Evolutionary conservation across 2,888 invertebrate genomes (phyloP).

Genomic region (Hymenopus coronatus): DNA sequence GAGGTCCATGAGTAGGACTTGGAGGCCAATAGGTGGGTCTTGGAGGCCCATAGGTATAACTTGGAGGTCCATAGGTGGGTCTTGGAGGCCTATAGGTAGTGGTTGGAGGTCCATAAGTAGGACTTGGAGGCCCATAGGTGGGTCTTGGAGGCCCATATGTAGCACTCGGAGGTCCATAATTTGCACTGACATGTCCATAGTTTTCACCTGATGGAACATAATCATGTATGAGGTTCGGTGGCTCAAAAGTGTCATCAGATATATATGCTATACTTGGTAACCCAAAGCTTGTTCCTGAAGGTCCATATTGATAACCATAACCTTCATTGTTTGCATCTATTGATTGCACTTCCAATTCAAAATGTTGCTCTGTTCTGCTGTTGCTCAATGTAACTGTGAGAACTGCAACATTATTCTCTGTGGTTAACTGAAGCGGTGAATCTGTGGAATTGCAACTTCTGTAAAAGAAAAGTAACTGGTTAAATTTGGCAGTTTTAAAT

Average conservation of each 20-base stretch:
- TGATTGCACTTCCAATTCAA: background rate
- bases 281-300: background rate
- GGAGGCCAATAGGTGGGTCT: background rate
- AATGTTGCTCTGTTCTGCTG: background rate
- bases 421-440: background rate
- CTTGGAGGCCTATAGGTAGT: no score
- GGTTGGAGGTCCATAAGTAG: no score
- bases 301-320: background rate
- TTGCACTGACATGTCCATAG: no score
- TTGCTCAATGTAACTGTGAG: background rate
- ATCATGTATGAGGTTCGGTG: background rate
- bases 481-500: no score
- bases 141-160: no score
- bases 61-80: no score
- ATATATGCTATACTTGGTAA: background rate
- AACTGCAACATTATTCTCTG: slow-evolving; percentile 2
- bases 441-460: background rate
- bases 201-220: no score
- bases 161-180: no score
- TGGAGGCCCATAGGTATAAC: background rate
- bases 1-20: no score
- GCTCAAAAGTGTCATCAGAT: background rate
- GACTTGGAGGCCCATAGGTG: no score
- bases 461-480: background rate
- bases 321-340: background rate